Evolutionary conservation across 1,140 invertebrate genomes (phyloP), one percentile per base, ranked within the genome.

Genomic region (Drosophila melanica): DNA sequence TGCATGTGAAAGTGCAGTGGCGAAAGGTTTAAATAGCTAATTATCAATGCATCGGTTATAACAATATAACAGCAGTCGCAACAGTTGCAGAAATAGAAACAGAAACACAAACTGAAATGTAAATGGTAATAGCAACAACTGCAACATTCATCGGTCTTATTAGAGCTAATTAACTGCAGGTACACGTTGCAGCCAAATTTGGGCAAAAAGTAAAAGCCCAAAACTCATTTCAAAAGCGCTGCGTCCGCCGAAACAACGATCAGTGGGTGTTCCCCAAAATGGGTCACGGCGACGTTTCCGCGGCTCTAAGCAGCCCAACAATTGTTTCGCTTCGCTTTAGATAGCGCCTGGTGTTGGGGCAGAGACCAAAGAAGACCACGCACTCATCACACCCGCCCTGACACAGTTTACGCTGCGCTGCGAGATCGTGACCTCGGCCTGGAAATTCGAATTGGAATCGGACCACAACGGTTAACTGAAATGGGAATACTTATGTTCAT

Each of bases 1-100:
- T 65, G 67, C 59, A 85, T 55, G 81, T 87, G 81, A 85, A 85
- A 85, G 81, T 85, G 73, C 81, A 81, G 54, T 82, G 75, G 79
- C 75, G 79, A 81, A 81, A 82, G 79, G 79, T 45, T n/a, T 27
- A 51, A 64, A 60, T 47, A 79, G 63, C 64, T 81, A 81, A 81
- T 81, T 81, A 82, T 70, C 66, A 81, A 70, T 81, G 75, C 68
- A 67, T 73, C 77, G 51, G 55, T 54, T 41, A 44, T 39, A 44
- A 35, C 55, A 76, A 60, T 12, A 57, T 35, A 65, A 27, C 27
- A 65, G 27, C 63, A 20, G 27, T 42, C 45, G 10, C 16, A 55
- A 47, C 54, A 8, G 33, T 12, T 16, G 12, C 45, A 18, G 39
- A 44, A 18, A 45, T 18, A 14, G 23, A 20, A 37, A 4, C n/a